phyloP scores from a whole-genome alignment of 2,797 vertebrate genomes.

The Bovichtus variegatus region DNA sequence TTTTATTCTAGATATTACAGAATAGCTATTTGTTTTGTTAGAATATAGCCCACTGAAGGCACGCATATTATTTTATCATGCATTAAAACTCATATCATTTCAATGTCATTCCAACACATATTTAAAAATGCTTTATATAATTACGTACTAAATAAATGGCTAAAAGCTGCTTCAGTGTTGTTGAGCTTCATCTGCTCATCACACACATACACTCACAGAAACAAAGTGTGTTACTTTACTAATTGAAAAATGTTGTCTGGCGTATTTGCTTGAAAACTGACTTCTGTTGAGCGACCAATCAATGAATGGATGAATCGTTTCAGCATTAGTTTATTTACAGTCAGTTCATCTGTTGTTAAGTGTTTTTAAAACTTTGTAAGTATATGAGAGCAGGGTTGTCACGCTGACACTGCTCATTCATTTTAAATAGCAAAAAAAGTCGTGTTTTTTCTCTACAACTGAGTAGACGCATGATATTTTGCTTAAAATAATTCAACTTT shows the following conservation, averaged over 20 bases:
- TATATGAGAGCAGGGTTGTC: neutral
- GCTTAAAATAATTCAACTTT: neutral
- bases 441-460: no score
- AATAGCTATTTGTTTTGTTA: neutral
- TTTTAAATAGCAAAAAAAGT: no score
- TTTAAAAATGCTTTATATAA: neutral
- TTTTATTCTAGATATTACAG: neutral
- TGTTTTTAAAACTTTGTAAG: no score
- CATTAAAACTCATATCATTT: neutral
- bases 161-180: neutral
- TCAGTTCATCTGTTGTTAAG: neutral
- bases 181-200: no score
- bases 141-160: neutral
- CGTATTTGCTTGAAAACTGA: no score
- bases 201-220: neutral
- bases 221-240: neutral
- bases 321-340: neutral
- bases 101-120: neutral
- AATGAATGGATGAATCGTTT: no score
- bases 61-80: neutral
- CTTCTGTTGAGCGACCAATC: neutral
- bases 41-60: neutral
- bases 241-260: neutral
- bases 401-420: neutral
- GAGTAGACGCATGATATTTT: neutral